These are phyloP conservation scores for Chanos chanos DNA, from an alignment of 2,797 vertebrate species.

Conservation along the genomic window DNA sequence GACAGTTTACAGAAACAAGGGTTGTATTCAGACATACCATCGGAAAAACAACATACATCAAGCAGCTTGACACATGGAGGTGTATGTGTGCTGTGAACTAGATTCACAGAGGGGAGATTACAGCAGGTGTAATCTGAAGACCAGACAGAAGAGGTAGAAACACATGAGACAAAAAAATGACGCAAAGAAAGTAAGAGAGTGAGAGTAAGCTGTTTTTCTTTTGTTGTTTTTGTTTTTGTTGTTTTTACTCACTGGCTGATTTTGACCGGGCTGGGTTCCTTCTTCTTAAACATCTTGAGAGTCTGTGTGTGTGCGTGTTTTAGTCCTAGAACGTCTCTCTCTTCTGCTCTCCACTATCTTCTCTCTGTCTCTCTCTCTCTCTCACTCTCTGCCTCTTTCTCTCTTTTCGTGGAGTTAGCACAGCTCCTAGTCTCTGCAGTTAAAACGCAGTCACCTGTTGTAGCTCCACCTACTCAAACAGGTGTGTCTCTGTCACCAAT, in stretches of 20 bases:
- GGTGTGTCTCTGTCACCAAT: constrained; percentile 56
- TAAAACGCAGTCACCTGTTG: constrained; percentile 57
- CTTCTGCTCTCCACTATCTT: not conserved
- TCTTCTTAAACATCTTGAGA: constrained; percentile 61
- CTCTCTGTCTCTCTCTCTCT: constrained; percentile 29
- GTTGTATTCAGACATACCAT: no score
- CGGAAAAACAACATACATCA: no score
- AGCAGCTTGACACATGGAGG: no score
- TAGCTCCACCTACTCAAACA: constrained; percentile 57
- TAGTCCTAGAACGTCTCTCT: constrained; percentile 32
- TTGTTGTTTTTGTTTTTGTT: not conserved
- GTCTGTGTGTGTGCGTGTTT: not conserved
- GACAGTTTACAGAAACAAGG: no score
- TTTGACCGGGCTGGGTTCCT: constrained; percentile 49
- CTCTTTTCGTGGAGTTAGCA: constrained; percentile 1
- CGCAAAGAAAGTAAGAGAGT: not conserved
- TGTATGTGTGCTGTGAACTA: no score
- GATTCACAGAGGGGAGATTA: no score
- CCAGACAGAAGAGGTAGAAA: no score
- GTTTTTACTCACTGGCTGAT: constrained; percentile 61
- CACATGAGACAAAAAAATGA: no score
- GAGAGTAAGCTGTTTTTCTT: not conserved
- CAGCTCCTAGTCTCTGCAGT: constrained; percentile 21
- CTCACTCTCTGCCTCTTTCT: constrained; percentile 17
- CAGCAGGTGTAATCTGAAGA: no score